Percentiles rank a stretch among this genome's conserved stretches.
Conservation (phyloP, 2,888 invertebrate species). For the Epistrophella euchroma region DNA sequence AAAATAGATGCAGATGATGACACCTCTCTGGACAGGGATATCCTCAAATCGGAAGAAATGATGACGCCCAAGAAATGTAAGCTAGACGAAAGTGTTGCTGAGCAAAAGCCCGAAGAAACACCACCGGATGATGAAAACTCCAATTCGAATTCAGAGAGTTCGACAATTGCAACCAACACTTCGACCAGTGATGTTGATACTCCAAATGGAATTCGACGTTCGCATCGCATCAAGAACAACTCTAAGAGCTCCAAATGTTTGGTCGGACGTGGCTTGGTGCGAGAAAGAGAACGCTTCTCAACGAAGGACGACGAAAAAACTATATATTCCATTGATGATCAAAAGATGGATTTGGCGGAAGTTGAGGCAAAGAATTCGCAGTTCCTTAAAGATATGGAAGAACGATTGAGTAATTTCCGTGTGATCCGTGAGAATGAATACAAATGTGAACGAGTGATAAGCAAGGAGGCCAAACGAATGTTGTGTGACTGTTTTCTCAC, state of each 20-base stretch:
- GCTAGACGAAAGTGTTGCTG: conserved; percentile 55
- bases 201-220: conserved; percentile 86
- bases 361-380: conserved; percentile 81
- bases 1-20: conserved; percentile 79
- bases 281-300: conserved; percentile 84
- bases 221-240: conserved; percentile 91
- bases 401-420: conserved; percentile 89
- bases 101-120: conserved; percentile 28
- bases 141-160: conserved; percentile 63
- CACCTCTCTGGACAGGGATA: conserved; percentile 25
- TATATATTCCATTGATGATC: conserved; percentile 83
- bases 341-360: conserved; percentile 80
- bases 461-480: conserved; percentile 97
- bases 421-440: conserved; percentile 94
- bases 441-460: conserved; percentile 92
- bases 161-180: conserved; percentile 39
- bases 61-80: conserved; percentile 57
- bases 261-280: conserved; percentile 88
- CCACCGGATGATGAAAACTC: conserved; percentile 73
- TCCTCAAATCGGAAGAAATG: conserved; percentile 38
- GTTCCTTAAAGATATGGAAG: conserved; percentile 83
- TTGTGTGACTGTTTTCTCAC: conserved; percentile 97
- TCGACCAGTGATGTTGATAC: conserved; percentile 62
- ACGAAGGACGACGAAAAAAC: conserved; percentile 80
- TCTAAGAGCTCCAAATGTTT: conserved; percentile 83